A percentile compares a stretch with the other conserved stretches of the same genome.
These are phyloP conservation scores for Troides aeacus DNA, from an alignment of 2,888 invertebrate genomes.

Conservation along the genomic window DNA sequence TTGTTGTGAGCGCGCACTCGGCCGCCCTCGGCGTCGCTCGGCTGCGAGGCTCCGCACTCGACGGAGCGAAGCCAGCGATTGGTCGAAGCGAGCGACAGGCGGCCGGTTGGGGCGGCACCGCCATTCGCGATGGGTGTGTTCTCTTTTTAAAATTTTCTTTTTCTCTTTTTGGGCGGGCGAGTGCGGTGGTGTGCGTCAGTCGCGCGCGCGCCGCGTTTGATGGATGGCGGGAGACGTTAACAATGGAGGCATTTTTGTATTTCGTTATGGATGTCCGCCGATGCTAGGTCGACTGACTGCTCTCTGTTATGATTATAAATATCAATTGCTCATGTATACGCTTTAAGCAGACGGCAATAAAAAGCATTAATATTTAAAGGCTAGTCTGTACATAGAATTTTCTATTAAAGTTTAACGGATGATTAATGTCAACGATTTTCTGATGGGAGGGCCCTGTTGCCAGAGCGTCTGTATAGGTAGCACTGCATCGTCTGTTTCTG, in stretches of 20 bases:
- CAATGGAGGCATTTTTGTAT: conserved; percentile 55
- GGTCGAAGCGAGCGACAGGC: conserved; percentile 51
- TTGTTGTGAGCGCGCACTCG: conserved; percentile 74
- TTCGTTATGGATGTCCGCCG: conserved; percentile 31
- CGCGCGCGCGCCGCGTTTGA: conserved; percentile 68
- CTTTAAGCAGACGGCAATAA: conserved; percentile 19
- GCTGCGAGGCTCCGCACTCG: conserved; percentile 48
- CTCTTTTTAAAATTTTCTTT: conserved; percentile 76
- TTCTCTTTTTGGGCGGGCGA: conserved; percentile 76
- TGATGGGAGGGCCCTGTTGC: too few relatives aligned
- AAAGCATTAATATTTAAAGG: conserved; percentile 24
- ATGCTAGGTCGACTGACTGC: conserved; percentile 20
- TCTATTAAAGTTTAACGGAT: not conserved
- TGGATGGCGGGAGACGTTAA: conserved; percentile 59
- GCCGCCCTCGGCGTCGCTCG: conserved; percentile 63
- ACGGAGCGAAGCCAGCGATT: conserved; percentile 44
- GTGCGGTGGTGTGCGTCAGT: conserved; percentile 72
- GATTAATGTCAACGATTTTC: not conserved
- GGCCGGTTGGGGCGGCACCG: conserved; percentile 60
- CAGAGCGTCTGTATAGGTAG: too few relatives aligned
- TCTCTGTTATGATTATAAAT: conserved; percentile 29
- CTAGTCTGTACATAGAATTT: conserved; percentile 5
- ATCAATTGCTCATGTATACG: conserved; percentile 30
- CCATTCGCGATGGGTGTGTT: conserved; percentile 68
- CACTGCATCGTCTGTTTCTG: too few relatives aligned